Conservation (phyloP, 2,888 invertebrate genomes). For the Seira ritae region DNA sequence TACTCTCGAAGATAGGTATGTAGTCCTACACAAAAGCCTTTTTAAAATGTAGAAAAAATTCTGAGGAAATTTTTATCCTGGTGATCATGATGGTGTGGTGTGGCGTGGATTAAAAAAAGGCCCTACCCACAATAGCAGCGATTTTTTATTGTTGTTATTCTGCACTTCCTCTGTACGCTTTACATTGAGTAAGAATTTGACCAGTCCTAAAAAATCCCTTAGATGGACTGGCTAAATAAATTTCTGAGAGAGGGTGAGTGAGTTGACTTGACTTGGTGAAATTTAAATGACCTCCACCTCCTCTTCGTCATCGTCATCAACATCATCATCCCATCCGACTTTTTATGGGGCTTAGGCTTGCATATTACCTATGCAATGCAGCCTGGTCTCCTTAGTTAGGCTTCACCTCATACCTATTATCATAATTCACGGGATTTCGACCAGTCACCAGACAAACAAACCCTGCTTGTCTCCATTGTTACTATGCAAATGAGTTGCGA, state of each 20-base stretch:
- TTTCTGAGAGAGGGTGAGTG: neutral
- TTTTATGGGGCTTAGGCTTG: neutral
- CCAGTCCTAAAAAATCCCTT: constrained; percentile 24
- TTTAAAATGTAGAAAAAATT: neutral
- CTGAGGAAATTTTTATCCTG: neutral
- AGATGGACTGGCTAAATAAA: constrained; percentile 31
- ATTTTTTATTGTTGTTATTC: neutral
- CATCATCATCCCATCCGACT: constrained; percentile 13
- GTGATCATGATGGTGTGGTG: neutral
- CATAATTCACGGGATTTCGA: constrained; percentile 36
- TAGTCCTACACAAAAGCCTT: constrained; percentile 7
- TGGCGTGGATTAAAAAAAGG: neutral
- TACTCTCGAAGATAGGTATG: neutral
- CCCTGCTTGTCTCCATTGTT: constrained; percentile 40
- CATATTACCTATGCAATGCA: neutral
- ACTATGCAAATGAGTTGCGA: constrained; percentile 49
- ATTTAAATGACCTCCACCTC: constrained; percentile 38
- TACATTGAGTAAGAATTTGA: constrained; percentile 20
- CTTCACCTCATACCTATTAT: neutral
- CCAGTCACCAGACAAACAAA: constrained; percentile 36
- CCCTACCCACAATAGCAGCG: constrained; percentile 27
- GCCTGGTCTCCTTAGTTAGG: neutral
- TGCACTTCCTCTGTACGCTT: constrained; percentile 27
- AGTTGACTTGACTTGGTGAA: constrained; percentile 10
- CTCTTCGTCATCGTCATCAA: neutral